Evolutionary conservation across 2,888 invertebrate genomes (phyloP), one percentile per base, ranked within the genome.

Genomic region (Amiota mariae): DNA sequence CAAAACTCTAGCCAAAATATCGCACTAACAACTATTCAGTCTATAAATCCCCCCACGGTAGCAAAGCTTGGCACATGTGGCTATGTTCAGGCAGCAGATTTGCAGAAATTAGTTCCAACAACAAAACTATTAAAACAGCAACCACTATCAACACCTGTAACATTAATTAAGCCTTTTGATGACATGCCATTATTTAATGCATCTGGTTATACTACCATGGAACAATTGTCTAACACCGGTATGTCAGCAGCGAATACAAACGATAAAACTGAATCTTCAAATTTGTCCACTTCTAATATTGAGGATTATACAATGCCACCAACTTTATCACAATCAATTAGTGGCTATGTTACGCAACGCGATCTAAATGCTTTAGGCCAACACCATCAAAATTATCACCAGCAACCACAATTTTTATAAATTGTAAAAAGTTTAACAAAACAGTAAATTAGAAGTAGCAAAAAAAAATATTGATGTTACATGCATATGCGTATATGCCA

Each of bases 261-360:
- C 18, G 18, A 10, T 51, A 51, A 51, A n/a, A 8, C 54, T 51
- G n/a, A 51, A n/a, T 12, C 54, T 36, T 36, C 36, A 36, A 36
- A 36, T 36, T 36, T 36, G 36, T 6, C 36, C 1, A 51, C 54
- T n/a, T n/a, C 12, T n/a, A 51, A 51, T n/a, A 12, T 1, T 0
- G 54, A n/a, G 10, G 57, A 57, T 72, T 1, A 24, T 56, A 4
- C 73, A 18, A 47, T 76, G 20, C 46, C 18, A 20, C 66, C 66
- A 15, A 49, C 49, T 66, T 49, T 18, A 12, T 46, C 46, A 12
- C 36, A 36, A 63, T 10, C 46, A 13, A 85, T 88, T 61, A 83
- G 81, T 6, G 87, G 87, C 49, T 88, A 88, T 78, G 87, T 88
- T 61, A 88, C 88, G 66, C 87, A 86, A 46, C 85, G 85, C 63